These are phyloP conservation scores for Pterostichus madidus DNA, from an alignment of 2,888 invertebrate species.

Conservation along the genomic window DNA sequence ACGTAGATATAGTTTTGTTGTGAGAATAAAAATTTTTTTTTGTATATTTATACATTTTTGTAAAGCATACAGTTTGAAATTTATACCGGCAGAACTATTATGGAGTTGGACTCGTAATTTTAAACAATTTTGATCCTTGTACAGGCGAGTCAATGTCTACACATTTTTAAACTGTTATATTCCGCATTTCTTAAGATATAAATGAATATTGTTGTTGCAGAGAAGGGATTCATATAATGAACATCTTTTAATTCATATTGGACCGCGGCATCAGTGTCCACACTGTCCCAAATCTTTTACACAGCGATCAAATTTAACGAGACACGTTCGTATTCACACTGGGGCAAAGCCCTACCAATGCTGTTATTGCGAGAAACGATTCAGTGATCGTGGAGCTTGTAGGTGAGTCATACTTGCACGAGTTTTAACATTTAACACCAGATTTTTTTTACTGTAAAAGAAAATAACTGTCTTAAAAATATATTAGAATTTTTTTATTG, in stretches of 20 bases:
- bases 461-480: neutral
- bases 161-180: too few relatives aligned
- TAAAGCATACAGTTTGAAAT: too few relatives aligned
- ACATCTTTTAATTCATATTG: constrained; percentile 81
- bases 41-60: too few relatives aligned
- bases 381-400: constrained; percentile 81
- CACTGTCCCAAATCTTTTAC: constrained; percentile 82
- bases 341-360: constrained; percentile 81
- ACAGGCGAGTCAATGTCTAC: too few relatives aligned
- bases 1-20: too few relatives aligned
- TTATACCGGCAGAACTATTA: too few relatives aligned
- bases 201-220: too few relatives aligned
- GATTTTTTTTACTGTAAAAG: neutral
- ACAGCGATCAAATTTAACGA: constrained; percentile 80
- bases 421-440: neutral
- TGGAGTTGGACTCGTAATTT: too few relatives aligned
- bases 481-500: too few relatives aligned
- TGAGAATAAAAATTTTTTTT: too few relatives aligned
- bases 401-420: constrained; percentile 70
- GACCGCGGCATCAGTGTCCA: constrained; percentile 81
- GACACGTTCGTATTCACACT: constrained; percentile 80
- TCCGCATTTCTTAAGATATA: too few relatives aligned
- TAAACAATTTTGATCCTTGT: too few relatives aligned
- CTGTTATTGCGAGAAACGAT: constrained; percentile 78
- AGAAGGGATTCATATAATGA: constrained; percentile 81